phyloP scores from a whole-genome alignment of 2,113 vertebrate species.

The Trogon surrucura region DNA sequence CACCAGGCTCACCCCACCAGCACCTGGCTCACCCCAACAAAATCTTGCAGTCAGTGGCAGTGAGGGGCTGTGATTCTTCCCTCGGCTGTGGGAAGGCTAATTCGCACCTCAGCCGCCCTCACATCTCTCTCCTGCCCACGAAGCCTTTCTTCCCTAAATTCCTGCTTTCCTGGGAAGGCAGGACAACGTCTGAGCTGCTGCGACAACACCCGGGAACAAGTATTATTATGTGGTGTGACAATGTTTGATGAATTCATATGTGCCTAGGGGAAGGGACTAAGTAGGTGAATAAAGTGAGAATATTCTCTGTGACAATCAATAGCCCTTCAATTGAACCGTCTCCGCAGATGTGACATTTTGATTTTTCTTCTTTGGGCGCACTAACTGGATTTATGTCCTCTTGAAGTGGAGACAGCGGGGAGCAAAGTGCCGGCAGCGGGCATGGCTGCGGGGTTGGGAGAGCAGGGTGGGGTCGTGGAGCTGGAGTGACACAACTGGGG shows the following conservation, averaged over 20 bases:
- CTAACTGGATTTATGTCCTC: constrained; percentile 63
- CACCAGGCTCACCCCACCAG: not conserved
- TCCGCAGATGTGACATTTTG: constrained; percentile 78
- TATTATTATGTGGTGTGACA: constrained; percentile 71
- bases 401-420: not conserved
- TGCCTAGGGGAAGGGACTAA: constrained; percentile 76
- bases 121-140: not conserved
- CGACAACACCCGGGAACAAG: constrained; percentile 17
- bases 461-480: not conserved
- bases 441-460: not conserved
- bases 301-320: constrained; percentile 81
- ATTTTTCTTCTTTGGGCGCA: constrained; percentile 62
- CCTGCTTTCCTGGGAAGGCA: not conserved
- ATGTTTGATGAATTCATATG: constrained; percentile 75
- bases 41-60: not conserved
- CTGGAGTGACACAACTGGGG: too few species aligned
- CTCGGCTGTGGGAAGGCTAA: not conserved
- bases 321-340: constrained; percentile 73
- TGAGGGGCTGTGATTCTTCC: not conserved
- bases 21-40: not conserved
- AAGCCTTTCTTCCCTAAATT: constrained; percentile 22
- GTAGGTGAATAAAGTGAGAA: constrained; percentile 77
- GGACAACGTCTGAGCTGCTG: constrained; percentile 7
- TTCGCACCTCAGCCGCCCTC: not conserved
- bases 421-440: not conserved